phyloP scores from a whole-genome alignment of 1,140 invertebrate species.

The Agrilus planipennis region DNA sequence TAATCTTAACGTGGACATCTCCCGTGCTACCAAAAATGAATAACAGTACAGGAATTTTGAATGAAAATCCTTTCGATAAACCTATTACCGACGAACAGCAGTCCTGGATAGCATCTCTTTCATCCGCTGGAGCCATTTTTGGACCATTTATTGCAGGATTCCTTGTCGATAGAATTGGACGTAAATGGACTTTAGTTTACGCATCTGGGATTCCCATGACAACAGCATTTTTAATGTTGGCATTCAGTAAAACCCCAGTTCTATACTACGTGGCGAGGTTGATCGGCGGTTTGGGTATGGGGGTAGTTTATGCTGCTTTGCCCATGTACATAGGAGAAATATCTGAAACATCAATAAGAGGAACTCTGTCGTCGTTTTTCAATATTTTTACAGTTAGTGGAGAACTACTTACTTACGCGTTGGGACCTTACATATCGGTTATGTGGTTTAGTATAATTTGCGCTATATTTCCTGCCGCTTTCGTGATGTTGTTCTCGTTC shows the following conservation, averaged over 20 bases:
- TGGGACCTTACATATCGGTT: constrained; percentile 65
- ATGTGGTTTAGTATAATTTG: constrained; percentile 50
- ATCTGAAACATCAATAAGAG: constrained; percentile 61
- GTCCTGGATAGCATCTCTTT: constrained; percentile 73
- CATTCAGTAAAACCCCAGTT: constrained; percentile 38
- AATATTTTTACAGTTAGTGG: constrained; percentile 67
- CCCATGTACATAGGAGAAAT: constrained; percentile 85
- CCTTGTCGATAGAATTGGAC: constrained; percentile 58
- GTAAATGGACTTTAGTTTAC: constrained; percentile 56
- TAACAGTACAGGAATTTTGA: constrained; percentile 12
- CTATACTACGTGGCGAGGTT: constrained; percentile 50
- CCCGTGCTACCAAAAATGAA: constrained; percentile 48
- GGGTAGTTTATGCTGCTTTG: constrained; percentile 59
- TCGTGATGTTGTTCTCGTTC: constrained; percentile 51
- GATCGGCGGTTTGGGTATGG: constrained; percentile 56
- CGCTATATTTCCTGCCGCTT: constrained; percentile 45
- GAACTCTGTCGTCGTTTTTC: constrained; percentile 67
- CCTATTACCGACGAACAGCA: constrained; percentile 38
- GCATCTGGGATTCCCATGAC: constrained; percentile 54
- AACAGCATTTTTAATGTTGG: constrained; percentile 57
- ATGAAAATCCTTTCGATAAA: constrained; percentile 32
- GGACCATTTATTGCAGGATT: constrained; percentile 53
- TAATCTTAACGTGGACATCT: constrained; percentile 63
- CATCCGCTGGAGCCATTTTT: constrained; percentile 65
- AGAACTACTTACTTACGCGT: constrained; percentile 59